Evolutionary conservation across 2,888 invertebrate species (phyloP).

Genomic region (Tachina lurida): DNA sequence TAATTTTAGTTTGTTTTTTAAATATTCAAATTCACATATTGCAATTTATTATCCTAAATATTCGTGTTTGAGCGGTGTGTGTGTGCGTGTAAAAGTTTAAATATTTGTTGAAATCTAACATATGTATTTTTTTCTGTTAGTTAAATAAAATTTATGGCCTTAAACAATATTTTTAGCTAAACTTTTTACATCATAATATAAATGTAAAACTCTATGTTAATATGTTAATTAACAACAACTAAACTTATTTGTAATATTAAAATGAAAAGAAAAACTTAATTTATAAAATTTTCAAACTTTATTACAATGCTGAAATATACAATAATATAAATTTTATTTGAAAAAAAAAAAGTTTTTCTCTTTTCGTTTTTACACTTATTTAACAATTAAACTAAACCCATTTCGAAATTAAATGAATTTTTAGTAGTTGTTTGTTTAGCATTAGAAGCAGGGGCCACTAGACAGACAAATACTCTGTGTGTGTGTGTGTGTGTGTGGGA

Average conservation of each 20-base stretch:
- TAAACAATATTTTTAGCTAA: constrained; percentile 44
- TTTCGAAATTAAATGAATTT: constrained; percentile 47
- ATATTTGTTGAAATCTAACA: constrained; percentile 62
- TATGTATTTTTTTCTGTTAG: constrained; percentile 42
- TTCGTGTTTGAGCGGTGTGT: not conserved
- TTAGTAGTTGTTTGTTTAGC: constrained; percentile 22
- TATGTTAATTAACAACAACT: constrained; percentile 69
- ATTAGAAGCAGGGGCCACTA: constrained; percentile 5
- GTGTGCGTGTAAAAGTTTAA: not conserved
- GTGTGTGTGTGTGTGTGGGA: not conserved
- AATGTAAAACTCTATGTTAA: constrained; percentile 68
- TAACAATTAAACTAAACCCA: constrained; percentile 51
- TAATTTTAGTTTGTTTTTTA: not conserved
- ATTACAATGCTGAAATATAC: constrained; percentile 46
- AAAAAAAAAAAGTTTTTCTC: constrained; percentile 36
- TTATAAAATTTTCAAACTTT: constrained; percentile 55
- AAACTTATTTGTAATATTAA: constrained; percentile 19
- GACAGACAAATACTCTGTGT: not conserved
- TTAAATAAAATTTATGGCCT: constrained; percentile 61
- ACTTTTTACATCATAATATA: constrained; percentile 46
- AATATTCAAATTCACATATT: not conserved
- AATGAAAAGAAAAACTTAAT: constrained; percentile 29
- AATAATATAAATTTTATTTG: constrained; percentile 47
- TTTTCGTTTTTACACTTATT: constrained; percentile 46
- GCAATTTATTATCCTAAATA: constrained; percentile 15